Evolutionary conservation across 2,888 invertebrate species (phyloP), one percentile per base, ranked within the genome.

Genomic region (Stenodema calcarata): DNA sequence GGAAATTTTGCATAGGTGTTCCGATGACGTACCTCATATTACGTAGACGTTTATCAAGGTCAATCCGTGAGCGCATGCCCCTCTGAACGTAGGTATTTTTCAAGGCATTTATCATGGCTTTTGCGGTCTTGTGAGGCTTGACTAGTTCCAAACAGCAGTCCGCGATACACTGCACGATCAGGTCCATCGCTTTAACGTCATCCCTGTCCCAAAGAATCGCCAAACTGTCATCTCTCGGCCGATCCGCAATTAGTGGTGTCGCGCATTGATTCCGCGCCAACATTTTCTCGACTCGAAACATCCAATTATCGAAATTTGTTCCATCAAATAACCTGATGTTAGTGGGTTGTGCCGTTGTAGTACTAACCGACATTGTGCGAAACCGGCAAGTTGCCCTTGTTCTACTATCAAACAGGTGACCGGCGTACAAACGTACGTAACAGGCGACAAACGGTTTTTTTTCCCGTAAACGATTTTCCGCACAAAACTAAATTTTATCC

Each of bases 91-190:
- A 82, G 3, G 62, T 82, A 11, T 27, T 28, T 42, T 30, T 54
- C 69, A 82, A 28, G 1, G 69, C 30, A 12, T 23, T 18, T n/a
- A 82, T 62, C 73, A 84, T 73, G 1, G 23, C 70, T 75, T 75
- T 84, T 27, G 75, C 75, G 28, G 50, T 84, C 3, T 41, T 44
- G 2, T 69, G 18, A 12, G 11, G 14, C 27, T 75, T 84, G 28
- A 75, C 73, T 16, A 84, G 28, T 30, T 84, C 84, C 73, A 84
- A 30, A 27, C 42, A 12, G 18, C 47, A 23, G 16, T 84, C 84
- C 27, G 41, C 84, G 11, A 84, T 14, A 30, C 84, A 84, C 27
- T 84, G 84, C 16, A 75, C 84, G 35, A 84, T 84, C n/a, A 84
- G n/a, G 73, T 70, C 73, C 47, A n/a, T 35, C 30, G 50, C 73